Conservation (phyloP, 2,113 vertebrate genomes). For the Microtus ochrogaster region DNA sequence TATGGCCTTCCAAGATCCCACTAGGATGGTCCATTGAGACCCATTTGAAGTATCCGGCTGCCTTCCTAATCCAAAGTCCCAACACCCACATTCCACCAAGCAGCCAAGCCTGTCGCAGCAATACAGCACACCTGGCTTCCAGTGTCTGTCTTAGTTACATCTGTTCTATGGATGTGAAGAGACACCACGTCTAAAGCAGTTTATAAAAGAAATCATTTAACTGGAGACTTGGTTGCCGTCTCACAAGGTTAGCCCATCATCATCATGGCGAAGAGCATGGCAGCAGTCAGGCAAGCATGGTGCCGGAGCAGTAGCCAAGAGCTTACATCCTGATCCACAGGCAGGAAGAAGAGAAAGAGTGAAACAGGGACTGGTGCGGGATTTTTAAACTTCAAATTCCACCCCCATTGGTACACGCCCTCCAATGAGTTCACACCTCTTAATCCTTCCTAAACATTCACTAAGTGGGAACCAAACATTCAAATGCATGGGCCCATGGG, state of each 20-base stretch:
- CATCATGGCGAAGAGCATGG: not conserved
- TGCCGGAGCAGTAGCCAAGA: not conserved
- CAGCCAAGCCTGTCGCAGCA: not conserved
- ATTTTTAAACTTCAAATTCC: not conserved
- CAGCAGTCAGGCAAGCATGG: not conserved
- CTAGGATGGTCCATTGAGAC: not conserved
- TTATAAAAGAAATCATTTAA: not conserved
- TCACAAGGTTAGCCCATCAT: not conserved
- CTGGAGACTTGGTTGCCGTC: not conserved
- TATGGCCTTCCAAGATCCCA: not conserved
- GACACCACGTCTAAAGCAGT: not conserved
- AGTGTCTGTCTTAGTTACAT: not conserved
- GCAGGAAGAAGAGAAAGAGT: not conserved
- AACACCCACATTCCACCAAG: not conserved
- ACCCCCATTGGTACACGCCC: not conserved
- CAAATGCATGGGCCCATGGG: not conserved
- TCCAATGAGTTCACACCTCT: not conserved
- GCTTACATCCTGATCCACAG: not conserved
- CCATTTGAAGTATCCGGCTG: not conserved
- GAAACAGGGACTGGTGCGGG: too few species aligned
- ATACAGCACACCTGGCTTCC: not conserved
- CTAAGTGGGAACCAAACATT: not conserved
- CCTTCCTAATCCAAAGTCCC: not conserved
- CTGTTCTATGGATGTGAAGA: not conserved
- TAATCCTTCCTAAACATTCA: not conserved